phyloP scores from a whole-genome alignment of 1,140 invertebrate species.

The Metopolophium dirhodum region DNA sequence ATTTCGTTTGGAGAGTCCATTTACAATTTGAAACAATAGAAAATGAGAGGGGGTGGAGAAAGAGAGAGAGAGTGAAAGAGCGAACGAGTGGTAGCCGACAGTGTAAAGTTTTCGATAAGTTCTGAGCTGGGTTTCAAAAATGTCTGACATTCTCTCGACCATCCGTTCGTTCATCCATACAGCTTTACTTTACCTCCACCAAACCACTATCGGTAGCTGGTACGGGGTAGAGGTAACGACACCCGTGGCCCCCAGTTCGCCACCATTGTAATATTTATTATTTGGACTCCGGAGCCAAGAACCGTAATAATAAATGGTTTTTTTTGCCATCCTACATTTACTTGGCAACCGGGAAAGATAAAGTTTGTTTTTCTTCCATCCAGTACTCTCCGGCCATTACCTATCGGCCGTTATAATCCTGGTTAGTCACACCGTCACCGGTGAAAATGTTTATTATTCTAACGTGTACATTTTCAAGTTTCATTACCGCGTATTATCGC shows the following conservation, averaged over 20 bases:
- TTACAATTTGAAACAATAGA: conserved; percentile 43
- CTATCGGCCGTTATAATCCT: neutral
- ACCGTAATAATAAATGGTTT: conserved; percentile 55
- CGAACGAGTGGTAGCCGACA: neutral
- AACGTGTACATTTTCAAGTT: neutral
- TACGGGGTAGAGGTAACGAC: neutral
- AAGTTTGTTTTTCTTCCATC: conserved; percentile 47
- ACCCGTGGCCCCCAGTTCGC: neutral
- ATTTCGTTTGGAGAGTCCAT: conserved; percentile 17
- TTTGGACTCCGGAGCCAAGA: conserved; percentile 51
- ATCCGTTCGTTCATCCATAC: neutral
- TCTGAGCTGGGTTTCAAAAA: conserved; percentile 38
- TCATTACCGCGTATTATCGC: neutral
- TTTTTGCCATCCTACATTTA: conserved; percentile 48
- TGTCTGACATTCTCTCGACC: conserved; percentile 34
- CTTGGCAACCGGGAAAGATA: conserved; percentile 55
- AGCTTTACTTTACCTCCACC: conserved; percentile 12
- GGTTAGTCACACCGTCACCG: conserved; percentile 23
- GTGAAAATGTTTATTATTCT: neutral
- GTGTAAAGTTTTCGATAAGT: conserved; percentile 46
- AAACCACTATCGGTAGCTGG: neutral
- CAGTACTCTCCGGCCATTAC: neutral
- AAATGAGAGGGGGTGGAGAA: neutral
- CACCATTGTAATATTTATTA: conserved; percentile 39
- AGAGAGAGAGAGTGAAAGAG: neutral